These are phyloP conservation scores for Aleiodes testaceus DNA, from an alignment of 2,888 invertebrate genomes.

Conservation along the genomic window DNA sequence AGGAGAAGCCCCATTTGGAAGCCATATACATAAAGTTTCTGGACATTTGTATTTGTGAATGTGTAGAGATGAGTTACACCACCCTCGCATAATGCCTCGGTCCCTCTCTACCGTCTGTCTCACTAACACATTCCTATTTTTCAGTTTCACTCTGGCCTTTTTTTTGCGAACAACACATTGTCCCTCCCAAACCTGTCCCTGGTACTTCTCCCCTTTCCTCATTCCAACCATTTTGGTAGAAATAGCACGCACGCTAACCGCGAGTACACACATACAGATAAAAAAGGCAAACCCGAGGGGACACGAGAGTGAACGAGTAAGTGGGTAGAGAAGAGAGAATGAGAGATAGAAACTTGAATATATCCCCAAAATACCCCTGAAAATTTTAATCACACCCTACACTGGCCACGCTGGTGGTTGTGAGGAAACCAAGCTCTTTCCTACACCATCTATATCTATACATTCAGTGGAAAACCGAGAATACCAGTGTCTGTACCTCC, in stretches of 20 bases:
- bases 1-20: constrained; percentile 69
- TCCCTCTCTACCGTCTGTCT: constrained; percentile 50
- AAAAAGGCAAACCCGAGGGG: constrained; percentile 8
- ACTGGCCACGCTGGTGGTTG: constrained; percentile 39
- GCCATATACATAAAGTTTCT: constrained; percentile 60
- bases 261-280: constrained; percentile 39
- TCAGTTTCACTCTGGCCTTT: constrained; percentile 24
- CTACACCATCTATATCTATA: constrained; percentile 7
- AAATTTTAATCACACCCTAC: constrained; percentile 54
- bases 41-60: constrained; percentile 57
- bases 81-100: constrained; percentile 48
- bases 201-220: neutral
- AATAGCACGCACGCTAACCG: constrained; percentile 45
- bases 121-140: constrained; percentile 35
- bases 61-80: constrained; percentile 45
- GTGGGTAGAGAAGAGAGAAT: neutral
- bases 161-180: constrained; percentile 35
- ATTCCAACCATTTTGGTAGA: constrained; percentile 30
- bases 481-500: constrained; percentile 24
- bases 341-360: constrained; percentile 32
- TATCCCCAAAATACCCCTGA: constrained; percentile 42
- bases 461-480: constrained; percentile 30
- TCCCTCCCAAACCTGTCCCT: constrained; percentile 25
- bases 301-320: neutral
- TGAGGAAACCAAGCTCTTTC: constrained; percentile 39